Conservation (phyloP, 2,113 vertebrate species). For the Anhinga anhinga region DNA sequence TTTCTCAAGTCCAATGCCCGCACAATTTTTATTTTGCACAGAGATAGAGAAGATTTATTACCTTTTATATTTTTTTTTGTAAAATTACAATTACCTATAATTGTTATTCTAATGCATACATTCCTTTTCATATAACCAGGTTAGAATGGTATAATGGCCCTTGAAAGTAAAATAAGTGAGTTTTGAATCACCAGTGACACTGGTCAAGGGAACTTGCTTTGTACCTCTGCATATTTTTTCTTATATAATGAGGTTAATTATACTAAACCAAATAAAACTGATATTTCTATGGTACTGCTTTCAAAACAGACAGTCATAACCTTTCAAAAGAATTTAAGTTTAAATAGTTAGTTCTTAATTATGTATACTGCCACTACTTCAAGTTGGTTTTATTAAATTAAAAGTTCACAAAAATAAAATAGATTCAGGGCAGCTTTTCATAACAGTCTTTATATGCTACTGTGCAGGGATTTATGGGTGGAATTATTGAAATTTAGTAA, state of each 20-base stretch:
- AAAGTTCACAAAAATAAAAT: slow-evolving; percentile 10
- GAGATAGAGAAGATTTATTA: not conserved
- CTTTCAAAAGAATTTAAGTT: slow-evolving; percentile 13
- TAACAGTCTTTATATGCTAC: not conserved
- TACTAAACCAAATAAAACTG: slow-evolving; percentile 44
- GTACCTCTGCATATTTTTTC: not conserved
- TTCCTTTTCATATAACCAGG: not conserved
- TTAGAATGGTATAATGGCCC: not conserved
- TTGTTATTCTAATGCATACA: not conserved
- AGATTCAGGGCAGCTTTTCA: not conserved
- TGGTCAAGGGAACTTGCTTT: not conserved
- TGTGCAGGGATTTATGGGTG: not conserved
- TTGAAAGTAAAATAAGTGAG: not conserved
- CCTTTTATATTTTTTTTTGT: too few relatives aligned
- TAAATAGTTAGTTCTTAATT: slow-evolving; percentile 43
- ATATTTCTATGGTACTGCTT: slow-evolving; percentile 18
- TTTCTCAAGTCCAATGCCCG: not conserved
- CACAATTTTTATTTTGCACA: not conserved
- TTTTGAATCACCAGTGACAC: not conserved
- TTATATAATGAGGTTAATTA: slow-evolving; percentile 27
- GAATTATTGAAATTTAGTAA: not conserved
- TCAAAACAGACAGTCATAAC: slow-evolving; percentile 16
- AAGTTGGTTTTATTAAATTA: slow-evolving; percentile 19
- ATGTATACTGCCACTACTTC: not conserved
- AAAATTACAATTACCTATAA: too few relatives aligned